Percentiles rank a stretch among this genome's conserved stretches.
These are phyloP conservation scores for Eurosta solidaginis DNA, from an alignment of 1,140 invertebrate genomes.

Conservation along the genomic window DNA sequence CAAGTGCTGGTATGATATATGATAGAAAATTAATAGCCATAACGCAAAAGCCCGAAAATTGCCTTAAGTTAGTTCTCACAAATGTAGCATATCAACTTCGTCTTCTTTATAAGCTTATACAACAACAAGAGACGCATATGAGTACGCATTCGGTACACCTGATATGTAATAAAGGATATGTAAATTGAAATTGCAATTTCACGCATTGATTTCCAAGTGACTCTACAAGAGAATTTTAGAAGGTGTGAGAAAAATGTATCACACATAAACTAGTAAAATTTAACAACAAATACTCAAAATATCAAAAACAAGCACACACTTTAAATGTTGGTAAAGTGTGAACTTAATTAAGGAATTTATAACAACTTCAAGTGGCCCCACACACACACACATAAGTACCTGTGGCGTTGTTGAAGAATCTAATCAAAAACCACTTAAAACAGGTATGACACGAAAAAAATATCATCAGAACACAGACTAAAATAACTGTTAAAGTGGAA, in stretches of 20 bases:
- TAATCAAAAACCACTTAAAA: not conserved
- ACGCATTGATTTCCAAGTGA: not conserved
- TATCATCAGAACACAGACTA: no score
- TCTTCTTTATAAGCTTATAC: no score
- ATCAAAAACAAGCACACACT: not conserved
- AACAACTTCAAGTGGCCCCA: not conserved
- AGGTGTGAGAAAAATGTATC: not conserved
- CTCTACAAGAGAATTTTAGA: not conserved
- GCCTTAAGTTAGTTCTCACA: no score
- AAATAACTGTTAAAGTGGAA: no score
- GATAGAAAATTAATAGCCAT: no score
- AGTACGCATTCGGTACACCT: no score
- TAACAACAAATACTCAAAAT: not conserved
- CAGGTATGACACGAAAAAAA: not conserved
- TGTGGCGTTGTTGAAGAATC: not conserved
- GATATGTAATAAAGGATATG: not conserved
- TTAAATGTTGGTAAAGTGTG: not conserved
- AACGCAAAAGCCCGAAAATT: no score
- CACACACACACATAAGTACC: no score
- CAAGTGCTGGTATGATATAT: no score
- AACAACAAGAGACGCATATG: no score
- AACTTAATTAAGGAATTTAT: conserved; percentile 3
- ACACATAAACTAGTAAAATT: not conserved
- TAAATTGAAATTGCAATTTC: conserved; percentile 3
- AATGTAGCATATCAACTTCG: no score